Base-by-base conservation (phyloP, 2,113 vertebrate species). In the Haemorhous mexicanus region DNA sequence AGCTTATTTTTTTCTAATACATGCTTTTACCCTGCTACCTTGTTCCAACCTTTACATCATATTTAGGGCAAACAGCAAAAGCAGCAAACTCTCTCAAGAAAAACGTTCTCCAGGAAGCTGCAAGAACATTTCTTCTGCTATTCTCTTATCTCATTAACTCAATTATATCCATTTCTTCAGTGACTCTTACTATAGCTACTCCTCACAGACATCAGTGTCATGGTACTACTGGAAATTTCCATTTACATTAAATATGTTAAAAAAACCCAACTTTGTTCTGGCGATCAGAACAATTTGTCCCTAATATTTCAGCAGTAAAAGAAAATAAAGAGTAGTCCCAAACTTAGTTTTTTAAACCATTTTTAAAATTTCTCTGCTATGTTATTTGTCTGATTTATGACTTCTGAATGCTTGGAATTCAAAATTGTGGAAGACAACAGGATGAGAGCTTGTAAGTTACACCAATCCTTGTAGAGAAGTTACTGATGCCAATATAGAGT, bases 1-100 rank as follows among this genome's bases (percentile, higher is more conserved):
- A 90, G 92, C n/a, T 59, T 58, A 68, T 86, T 88, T 83, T 83
- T 94, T 87, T 78, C 76, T 87, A 89, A 64, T 87, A 75, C 28
- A 43, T 81, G 30, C 35, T 92, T 92, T 87, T 89, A 84, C 33
- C 39, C 30, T 61, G 16, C 9, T 90, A 47, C 53, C 75, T 86
- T 82, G 19, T 69, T 94, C 21, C 35, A 74, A 70, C 18, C 28
- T 91, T 88, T 85, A 28, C 47, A 59, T 21, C 22, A 47, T 7
- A 61, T 76, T 94, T 66, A 87, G 27, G 16, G n/a, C 35, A 85
- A 91, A 73, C 37, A 94, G 6, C 28, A 94, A 96, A 91, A 87
- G 53, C 9, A 77, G 16, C 8, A 87, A 28, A 41, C 4, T 21
- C 7, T 79, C 82, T 44, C 37, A 80, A 61, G 21, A 90, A 59